These are phyloP conservation scores for Egretta garzetta DNA, from an alignment of 2,113 vertebrate species.

Conservation along the genomic window DNA sequence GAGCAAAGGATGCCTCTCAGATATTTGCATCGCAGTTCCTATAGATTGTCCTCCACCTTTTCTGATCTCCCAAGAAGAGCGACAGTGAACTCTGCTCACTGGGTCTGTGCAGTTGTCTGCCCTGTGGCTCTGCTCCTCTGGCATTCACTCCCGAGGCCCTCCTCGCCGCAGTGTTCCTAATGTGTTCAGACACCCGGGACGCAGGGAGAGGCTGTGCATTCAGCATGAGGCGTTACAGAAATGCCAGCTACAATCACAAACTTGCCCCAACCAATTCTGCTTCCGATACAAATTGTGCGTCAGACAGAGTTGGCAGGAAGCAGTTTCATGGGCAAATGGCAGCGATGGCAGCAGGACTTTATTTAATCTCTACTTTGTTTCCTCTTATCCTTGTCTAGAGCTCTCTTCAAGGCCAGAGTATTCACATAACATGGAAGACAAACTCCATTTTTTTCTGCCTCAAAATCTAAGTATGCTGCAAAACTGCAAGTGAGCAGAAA, in stretches of 20 bases:
- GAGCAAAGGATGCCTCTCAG: neutral
- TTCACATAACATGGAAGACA: neutral
- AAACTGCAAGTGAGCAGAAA: neutral
- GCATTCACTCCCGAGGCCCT: neutral
- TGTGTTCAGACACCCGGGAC: slow-evolving; percentile 37
- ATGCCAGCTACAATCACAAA: slow-evolving; percentile 62
- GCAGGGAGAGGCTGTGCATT: slow-evolving; percentile 31
- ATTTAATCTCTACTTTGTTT: neutral
- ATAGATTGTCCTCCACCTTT: neutral
- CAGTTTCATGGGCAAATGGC: neutral
- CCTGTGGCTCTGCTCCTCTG: neutral
- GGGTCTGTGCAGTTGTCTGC: neutral
- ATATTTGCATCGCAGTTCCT: neutral
- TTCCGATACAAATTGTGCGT: neutral
- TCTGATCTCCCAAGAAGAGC: neutral
- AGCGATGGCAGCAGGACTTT: neutral
- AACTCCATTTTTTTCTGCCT: neutral
- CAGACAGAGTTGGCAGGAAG: neutral
- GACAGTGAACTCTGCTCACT: accelerated
- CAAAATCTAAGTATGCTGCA: neutral
- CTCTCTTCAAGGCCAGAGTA: neutral
- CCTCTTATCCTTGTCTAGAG: neutral
- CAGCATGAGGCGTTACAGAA: slow-evolving; percentile 33
- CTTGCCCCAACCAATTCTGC: slow-evolving; percentile 59
- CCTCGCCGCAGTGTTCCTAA: neutral